Evolutionary conservation across 1,140 invertebrate genomes (phyloP), one percentile per base, ranked within the genome.

Genomic region (Macrobrachium nipponense): DNA sequence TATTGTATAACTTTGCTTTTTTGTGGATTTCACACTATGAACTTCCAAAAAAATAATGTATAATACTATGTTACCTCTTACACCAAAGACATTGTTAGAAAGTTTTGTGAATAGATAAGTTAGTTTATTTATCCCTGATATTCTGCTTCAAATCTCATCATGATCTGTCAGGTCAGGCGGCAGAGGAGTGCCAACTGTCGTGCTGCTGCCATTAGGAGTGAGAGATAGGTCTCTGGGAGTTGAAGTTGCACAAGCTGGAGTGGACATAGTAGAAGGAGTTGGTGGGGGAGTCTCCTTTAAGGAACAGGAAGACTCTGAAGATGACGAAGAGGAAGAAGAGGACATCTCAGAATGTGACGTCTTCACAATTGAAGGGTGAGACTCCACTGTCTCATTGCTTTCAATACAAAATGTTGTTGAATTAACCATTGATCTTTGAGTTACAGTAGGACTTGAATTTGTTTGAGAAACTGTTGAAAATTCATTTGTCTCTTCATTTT

Each of bases 381-480:
- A 68, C 62, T 86, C 82, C 10, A 51, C 68, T 51, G 64, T 61
- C 70, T 79, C 44, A 44, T 86, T 44, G 64, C 75, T 60, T 72
- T 80, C 84, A n/a, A 78, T 58, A 60, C 77, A 78, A 75, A 86
- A 86, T n/a, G 84, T 86, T 51, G 84, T n/a, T 64, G 84, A 86
- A 36, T 86, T 86, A 61, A 86, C 77, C 59, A 86, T 86, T 59
- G 84, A 76, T 61, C 84, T 86, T 23, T 36, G 43, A 60, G 77
- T 23, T 44, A 59, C 15, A 60, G 76, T 79, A 27, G 83, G 66
- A 51, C 66, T 79, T 58, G 83, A 80, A 61, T 36, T 58, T 62
- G 59, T 73, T n/a, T 73, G 68, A n/a, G 36, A 68, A n/a, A 75
- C n/a, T 15, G 1, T 51, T 68, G 20, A 27, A 59, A 20, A 14